Evolutionary conservation across 2,113 vertebrate species (phyloP).

Genomic region (Nothobranchius kuhntae): DNA sequence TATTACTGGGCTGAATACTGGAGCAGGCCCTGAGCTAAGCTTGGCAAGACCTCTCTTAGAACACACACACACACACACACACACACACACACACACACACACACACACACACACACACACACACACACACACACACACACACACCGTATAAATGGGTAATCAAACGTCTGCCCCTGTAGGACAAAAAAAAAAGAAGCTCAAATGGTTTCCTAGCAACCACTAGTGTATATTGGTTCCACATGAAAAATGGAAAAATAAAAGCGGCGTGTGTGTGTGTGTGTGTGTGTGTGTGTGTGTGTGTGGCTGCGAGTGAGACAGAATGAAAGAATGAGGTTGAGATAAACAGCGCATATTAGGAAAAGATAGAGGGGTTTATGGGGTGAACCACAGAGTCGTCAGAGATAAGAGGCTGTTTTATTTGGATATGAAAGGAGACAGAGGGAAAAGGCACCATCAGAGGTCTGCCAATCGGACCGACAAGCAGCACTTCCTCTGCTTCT

Average conservation of each 20-base stretch:
- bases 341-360: conserved; percentile 61
- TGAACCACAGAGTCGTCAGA: conserved; percentile 51
- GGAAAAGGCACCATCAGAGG: conserved; percentile 42
- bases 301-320: conserved; percentile 42
- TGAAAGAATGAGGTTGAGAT: conserved; percentile 60
- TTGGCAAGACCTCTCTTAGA: conserved; percentile 67
- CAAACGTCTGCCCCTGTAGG: conserved; percentile 65
- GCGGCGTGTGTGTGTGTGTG: conserved; percentile 26
- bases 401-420: conserved; percentile 58
- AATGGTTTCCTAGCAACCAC: conserved; percentile 79
- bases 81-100: conserved; percentile 18
- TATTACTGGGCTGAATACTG: conserved; percentile 68
- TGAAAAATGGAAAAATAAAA: conserved; percentile 65
- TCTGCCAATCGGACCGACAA: conserved; percentile 58
- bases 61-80: conserved; percentile 29
- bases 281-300: not conserved
- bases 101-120: not conserved
- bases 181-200: conserved; percentile 42
- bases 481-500: conserved; percentile 71
- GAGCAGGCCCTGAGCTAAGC: conserved; percentile 68
- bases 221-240: conserved; percentile 62
- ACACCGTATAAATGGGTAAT: conserved; percentile 70
- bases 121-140: conserved; percentile 9
- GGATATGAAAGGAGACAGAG: conserved; percentile 64
- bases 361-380: conserved; percentile 54